Evolutionary conservation across 2,113 vertebrate species (phyloP), one percentile per base, ranked within the genome.

Genomic region (Leptobrachium ailaonicum): DNA sequence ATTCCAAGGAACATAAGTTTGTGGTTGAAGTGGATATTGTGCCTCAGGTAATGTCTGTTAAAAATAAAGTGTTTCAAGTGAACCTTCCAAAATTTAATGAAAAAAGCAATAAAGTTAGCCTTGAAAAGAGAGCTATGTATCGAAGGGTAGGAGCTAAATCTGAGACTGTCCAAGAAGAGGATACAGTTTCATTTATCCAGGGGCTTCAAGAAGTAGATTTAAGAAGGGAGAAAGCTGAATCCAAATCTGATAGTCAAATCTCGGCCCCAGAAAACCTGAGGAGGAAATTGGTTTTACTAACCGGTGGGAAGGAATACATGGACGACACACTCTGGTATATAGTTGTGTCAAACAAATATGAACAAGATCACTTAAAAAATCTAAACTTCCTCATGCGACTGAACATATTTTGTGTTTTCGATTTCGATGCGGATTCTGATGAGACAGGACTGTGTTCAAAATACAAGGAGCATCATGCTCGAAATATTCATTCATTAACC

Each of bases 1-100:
- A 87, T 12, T 77, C 76, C 75, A 70, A 82, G 73, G 88, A 92
- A 53, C 89, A 92, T 50, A 86, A 42, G 14, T 95, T 91, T 83
- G 90, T 95, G 32, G 88, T 95, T 60, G 94, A 95, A 60, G 88
- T 95, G 82, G 94, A 95, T 74, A 89, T 95, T 83, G 92, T 93
- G 64, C 92, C 95, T 20, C 77, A 8, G 10, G 6, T 78, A 43
- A 84, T 4, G 42, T 84, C 91, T 54, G 91, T 95, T 4, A 90
- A 84, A 42, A 67, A 13, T 6, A 88, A 40, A 0, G 40, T 88
- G 0, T 95, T 92, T 85, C 14, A 85, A 71, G 93, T 94, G 1
- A 40, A 12, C 41, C 82, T 95, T 71, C 95, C 94, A 4, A 93
- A 91, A 0, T 94, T 94, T 75, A 88, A 2, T 2, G 2, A 44